These are phyloP conservation scores for Xiphophorus couchianus DNA, from an alignment of 2,113 vertebrate genomes.

Conservation along the genomic window DNA sequence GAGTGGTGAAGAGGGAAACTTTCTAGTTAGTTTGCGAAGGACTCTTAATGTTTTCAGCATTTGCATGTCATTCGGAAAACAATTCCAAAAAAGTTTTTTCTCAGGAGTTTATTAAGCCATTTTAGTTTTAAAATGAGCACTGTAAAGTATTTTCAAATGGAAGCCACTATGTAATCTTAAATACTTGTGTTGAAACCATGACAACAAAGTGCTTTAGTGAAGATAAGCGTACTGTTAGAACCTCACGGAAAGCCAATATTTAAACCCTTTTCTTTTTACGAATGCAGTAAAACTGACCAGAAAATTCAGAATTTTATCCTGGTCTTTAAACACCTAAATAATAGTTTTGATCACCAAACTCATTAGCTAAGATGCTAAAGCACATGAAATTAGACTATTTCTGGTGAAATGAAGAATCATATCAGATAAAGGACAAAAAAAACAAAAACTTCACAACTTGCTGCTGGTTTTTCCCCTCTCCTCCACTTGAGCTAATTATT, in stretches of 20 bases:
- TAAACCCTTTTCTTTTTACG: not conserved
- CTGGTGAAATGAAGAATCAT: slow-evolving; percentile 23
- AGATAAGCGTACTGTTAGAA: not conserved
- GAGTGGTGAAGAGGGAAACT: not conserved
- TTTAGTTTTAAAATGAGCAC: not conserved
- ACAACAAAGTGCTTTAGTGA: not conserved
- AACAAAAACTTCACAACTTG: slow-evolving; percentile 36
- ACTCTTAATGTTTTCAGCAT: not conserved
- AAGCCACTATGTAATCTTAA: not conserved
- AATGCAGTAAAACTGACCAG: not conserved
- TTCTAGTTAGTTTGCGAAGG: not conserved
- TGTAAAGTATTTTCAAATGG: not conserved
- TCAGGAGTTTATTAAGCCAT: too few species aligned
- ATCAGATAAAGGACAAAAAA: not conserved
- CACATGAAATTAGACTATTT: slow-evolving; percentile 16
- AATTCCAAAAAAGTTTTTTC: too few species aligned
- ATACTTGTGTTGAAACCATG: not conserved
- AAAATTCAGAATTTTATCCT: not conserved
- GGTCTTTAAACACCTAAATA: not conserved
- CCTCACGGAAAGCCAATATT: not conserved
- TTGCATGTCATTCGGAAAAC: too few species aligned
- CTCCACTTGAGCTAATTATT: slow-evolving; percentile 58
- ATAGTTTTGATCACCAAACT: not conserved
- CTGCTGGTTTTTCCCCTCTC: slow-evolving; percentile 26
- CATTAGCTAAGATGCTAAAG: not conserved